These are phyloP conservation scores for Pollenia angustigena DNA, from an alignment of 2,888 invertebrate species.

Conservation along the genomic window DNA sequence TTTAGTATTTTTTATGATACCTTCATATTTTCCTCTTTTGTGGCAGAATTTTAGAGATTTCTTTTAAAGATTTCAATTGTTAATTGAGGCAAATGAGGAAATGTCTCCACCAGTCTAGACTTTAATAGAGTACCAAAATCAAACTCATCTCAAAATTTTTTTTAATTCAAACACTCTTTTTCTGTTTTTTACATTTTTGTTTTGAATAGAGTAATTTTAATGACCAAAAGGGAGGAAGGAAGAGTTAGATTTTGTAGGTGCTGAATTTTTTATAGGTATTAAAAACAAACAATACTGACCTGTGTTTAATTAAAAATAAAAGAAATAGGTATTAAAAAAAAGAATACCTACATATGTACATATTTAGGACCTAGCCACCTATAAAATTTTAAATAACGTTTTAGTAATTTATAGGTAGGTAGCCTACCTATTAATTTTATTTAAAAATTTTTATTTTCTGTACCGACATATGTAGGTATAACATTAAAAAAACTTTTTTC, in stretches of 20 bases:
- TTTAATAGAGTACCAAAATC: constrained; percentile 20
- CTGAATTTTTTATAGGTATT: constrained; percentile 10
- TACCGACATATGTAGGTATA: too few relatives aligned
- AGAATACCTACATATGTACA: neutral
- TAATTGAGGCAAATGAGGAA: constrained; percentile 82
- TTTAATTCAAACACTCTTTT: constrained; percentile 38
- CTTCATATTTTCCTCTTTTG: constrained; percentile 71
- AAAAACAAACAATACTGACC: constrained; percentile 41
- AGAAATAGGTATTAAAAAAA: neutral
- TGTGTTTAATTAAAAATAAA: constrained; percentile 33
- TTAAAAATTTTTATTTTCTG: too few relatives aligned
- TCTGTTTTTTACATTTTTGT: neutral
- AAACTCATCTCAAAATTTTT: constrained; percentile 46
- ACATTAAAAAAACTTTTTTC: too few relatives aligned
- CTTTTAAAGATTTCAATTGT: constrained; percentile 79
- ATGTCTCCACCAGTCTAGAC: constrained; percentile 67
- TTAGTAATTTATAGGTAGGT: neutral
- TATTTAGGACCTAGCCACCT: too few relatives aligned
- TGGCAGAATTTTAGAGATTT: constrained; percentile 79
- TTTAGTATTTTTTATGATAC: too few relatives aligned
- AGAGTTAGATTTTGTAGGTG: neutral
- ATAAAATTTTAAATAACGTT: neutral
- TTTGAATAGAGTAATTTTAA: neutral
- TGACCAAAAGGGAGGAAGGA: constrained; percentile 34
- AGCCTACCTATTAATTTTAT: too few relatives aligned